These are phyloP conservation scores for Bombus pyrosoma DNA, from an alignment of 1,140 invertebrate genomes.

Conservation along the genomic window DNA sequence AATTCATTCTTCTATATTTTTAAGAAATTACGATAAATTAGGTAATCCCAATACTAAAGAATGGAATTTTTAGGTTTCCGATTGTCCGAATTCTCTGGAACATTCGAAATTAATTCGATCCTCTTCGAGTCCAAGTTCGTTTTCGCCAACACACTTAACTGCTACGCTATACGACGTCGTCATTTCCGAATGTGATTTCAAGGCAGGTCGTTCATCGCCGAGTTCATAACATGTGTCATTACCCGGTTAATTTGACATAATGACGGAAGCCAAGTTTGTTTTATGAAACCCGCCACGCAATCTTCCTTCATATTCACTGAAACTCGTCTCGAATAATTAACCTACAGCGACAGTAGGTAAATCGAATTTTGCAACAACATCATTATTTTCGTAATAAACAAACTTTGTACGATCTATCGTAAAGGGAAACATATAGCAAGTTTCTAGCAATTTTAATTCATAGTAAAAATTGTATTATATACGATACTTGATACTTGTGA, in stretches of 20 bases:
- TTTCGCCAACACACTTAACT: not conserved
- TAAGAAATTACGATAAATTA: not conserved
- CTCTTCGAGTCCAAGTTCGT: not conserved
- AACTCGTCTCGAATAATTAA: not conserved
- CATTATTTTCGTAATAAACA: not conserved
- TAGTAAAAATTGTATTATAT: too few species aligned
- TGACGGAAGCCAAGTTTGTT: not conserved
- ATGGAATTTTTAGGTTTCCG: not conserved
- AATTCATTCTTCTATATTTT: not conserved
- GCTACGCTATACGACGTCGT: not conserved
- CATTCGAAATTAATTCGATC: not conserved
- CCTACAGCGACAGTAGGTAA: not conserved
- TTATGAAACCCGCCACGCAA: not conserved
- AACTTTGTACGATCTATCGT: not conserved
- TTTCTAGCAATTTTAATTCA: too few species aligned
- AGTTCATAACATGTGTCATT: not conserved
- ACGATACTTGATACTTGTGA: too few species aligned
- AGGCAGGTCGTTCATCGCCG: not conserved
- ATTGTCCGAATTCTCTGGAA: not conserved
- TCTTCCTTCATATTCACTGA: not conserved
- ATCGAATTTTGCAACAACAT: not conserved
- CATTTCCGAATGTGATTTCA: not conserved
- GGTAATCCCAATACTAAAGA: not conserved
- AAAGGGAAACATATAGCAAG: too few species aligned
- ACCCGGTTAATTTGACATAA: slow-evolving; percentile 4